Evolutionary conservation across 2,888 invertebrate genomes (phyloP).

Genomic region (Rhabditophanes sp.): DNA sequence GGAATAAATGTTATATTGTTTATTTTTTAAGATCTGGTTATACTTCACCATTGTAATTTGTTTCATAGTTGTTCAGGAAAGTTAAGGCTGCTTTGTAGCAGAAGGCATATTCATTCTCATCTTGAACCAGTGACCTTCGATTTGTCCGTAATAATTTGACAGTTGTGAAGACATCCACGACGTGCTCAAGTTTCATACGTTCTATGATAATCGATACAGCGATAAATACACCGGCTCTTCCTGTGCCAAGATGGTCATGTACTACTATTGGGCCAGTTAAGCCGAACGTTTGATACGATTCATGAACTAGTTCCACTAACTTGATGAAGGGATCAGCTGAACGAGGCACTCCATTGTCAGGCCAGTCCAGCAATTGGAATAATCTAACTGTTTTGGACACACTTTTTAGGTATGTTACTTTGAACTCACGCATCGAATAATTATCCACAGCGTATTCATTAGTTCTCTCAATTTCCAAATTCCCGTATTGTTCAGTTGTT

Average conservation of each 20-base stretch:
- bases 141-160: conserved; percentile 93
- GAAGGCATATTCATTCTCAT: conserved; percentile 98
- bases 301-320: conserved; percentile 93
- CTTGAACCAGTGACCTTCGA: conserved; percentile 97
- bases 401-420: too few species aligned
- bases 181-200: conserved; percentile 95
- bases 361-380: conserved; percentile 59
- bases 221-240: conserved; percentile 93
- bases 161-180: conserved; percentile 96
- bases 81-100: conserved; percentile 96
- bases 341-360: conserved; percentile 67
- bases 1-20: too few species aligned
- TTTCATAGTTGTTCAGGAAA: conserved; percentile 54
- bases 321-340: conserved; percentile 97
- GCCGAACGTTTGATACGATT: conserved; percentile 98
- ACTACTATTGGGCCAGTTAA: conserved; percentile 95
- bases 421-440: conserved; percentile 94
- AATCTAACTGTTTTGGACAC: conserved; percentile 81
- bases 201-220: conserved; percentile 91
- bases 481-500: conserved; percentile 17
- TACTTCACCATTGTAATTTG: background rate
- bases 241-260: conserved; percentile 72
- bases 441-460: conserved; percentile 99
- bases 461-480: conserved; percentile 92
- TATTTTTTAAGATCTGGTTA: too few species aligned